Percentiles rank a stretch among this genome's conserved stretches.
These are phyloP conservation scores for Epinephelus awoara DNA, from an alignment of 2,797 vertebrate genomes.

Conservation along the genomic window DNA sequence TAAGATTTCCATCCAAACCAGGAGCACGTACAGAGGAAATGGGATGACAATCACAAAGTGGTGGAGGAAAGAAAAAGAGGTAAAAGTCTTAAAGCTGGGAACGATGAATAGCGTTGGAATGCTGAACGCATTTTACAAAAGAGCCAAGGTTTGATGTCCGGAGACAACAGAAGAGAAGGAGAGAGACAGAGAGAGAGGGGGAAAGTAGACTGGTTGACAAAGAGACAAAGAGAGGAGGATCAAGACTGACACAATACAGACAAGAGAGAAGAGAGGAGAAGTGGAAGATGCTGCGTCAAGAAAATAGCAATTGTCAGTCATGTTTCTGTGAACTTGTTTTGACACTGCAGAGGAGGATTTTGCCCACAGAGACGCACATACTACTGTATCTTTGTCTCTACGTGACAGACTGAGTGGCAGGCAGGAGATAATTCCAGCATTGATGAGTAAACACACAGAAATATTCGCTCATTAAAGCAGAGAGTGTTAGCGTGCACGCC, in stretches of 20 bases:
- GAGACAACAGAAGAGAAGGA: constrained; percentile 50
- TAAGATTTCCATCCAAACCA: constrained; percentile 51
- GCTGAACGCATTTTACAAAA: constrained; percentile 62
- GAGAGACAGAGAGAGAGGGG: constrained; percentile 11
- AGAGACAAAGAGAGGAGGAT: constrained; percentile 36
- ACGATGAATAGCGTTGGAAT: constrained; percentile 79
- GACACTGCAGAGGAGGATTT: constrained; percentile 42
- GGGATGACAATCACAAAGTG: constrained; percentile 74
- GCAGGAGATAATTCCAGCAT: constrained; percentile 45
- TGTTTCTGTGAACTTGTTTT: constrained; percentile 55
- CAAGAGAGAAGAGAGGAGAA: constrained; percentile 9
- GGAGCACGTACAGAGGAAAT: constrained; percentile 81
- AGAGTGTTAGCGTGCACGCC: constrained; percentile 36
- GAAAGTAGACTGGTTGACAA: constrained; percentile 5
- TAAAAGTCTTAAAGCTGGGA: constrained; percentile 59
- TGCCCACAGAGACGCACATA: constrained; percentile 8
- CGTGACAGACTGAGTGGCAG: constrained; percentile 48
- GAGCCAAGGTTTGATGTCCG: constrained; percentile 63
- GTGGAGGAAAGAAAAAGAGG: constrained; percentile 72
- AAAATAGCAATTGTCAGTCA: constrained; percentile 40
- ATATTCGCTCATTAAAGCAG: constrained; percentile 55
- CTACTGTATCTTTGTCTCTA: constrained; percentile 19
- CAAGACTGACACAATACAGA: constrained; percentile 31
- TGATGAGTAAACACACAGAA: constrained; percentile 59
- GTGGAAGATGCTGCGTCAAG: constrained; percentile 34